Evolutionary conservation across 2,888 invertebrate genomes (phyloP), one percentile per base, ranked within the genome.

Genomic region (Beris chalybata): DNA sequence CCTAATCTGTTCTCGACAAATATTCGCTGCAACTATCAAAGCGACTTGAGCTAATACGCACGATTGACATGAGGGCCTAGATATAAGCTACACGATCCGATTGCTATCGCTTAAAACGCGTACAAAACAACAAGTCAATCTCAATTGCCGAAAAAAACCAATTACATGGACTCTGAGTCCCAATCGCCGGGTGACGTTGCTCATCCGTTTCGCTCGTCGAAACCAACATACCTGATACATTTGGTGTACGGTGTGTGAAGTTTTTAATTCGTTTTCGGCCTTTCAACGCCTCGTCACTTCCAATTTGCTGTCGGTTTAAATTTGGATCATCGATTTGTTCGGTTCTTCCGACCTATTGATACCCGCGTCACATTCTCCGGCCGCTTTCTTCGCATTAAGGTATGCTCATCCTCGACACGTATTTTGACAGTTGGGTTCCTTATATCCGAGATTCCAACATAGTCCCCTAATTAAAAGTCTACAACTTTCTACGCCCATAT

Each of bases 201-300:
- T 22, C 22, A 22, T 38, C 38, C 38, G 56, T 7, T 31, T 43
- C 13, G 7, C 15, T 56, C 22, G 12, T 56, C 56, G 13, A 38
- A 32, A 43, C 56, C 43, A 9, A 38, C 38, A 7, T 38, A 38
- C 38, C 38, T 38, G 5, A 3, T 7, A 5, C 12, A 1, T 29
- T 15, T 11, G 15, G 3, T 22, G 44, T 22, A 30, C 22, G 22
- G 44, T 56, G 44, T 45, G 58, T 58, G 45, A 47, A 58, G 30
- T 29, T 47, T 58, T 58, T 45, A 45, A 58, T 58, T 45, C 45
- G 45, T 43, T 56, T 56, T 56, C 44, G 44, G 43, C 22, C 45
- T 58, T 45, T 58, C 58, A 47, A n/a, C 58, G 45, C 11, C 47
- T 7, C 38, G 30, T 29, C 30, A 30, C 7, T 31, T 32, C 12